Conservation (phyloP, 2,113 vertebrate genomes). For the Nicator chloris region DNA sequence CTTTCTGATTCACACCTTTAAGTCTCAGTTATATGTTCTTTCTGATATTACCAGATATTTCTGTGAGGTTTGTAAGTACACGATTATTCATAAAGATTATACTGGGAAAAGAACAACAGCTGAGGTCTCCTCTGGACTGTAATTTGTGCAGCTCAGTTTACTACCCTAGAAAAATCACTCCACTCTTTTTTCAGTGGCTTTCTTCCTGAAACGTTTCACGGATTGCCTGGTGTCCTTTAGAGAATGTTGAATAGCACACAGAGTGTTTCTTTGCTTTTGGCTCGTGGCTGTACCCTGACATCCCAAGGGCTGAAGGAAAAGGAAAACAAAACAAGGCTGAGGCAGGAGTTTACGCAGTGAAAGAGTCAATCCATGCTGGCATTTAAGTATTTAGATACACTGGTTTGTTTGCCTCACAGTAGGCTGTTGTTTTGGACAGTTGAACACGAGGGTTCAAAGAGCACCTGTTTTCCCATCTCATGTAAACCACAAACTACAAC, state of each 20-base stretch:
- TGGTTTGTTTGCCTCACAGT: not conserved
- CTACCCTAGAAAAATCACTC: constrained; percentile 8
- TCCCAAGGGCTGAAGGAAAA: not conserved
- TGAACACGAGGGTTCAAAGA: not conserved
- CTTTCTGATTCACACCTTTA: constrained; percentile 18
- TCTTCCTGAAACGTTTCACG: constrained; percentile 37
- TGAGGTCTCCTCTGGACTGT: constrained; percentile 3
- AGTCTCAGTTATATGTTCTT: constrained; percentile 30
- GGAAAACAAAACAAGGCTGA: not conserved
- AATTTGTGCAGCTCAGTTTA: constrained; percentile 33
- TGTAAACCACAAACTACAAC: not conserved
- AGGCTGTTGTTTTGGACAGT: not conserved
- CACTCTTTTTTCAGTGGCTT: constrained; percentile 14
- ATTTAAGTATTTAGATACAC: not conserved
- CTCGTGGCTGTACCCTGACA: not conserved
- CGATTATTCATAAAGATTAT: constrained; percentile 44
- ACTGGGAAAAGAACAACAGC: constrained; percentile 36
- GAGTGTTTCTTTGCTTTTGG: not conserved
- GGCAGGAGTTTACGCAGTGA: not conserved
- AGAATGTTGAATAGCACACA: constrained; percentile 26
- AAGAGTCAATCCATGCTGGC: not conserved
- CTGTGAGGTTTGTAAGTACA: constrained; percentile 27
- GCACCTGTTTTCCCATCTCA: not conserved
- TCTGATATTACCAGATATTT: constrained; percentile 48
- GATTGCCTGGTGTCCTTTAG: constrained; percentile 11